phyloP scores from a whole-genome alignment of 1,140 invertebrate genomes.

The Oedothorax gibbosus region DNA sequence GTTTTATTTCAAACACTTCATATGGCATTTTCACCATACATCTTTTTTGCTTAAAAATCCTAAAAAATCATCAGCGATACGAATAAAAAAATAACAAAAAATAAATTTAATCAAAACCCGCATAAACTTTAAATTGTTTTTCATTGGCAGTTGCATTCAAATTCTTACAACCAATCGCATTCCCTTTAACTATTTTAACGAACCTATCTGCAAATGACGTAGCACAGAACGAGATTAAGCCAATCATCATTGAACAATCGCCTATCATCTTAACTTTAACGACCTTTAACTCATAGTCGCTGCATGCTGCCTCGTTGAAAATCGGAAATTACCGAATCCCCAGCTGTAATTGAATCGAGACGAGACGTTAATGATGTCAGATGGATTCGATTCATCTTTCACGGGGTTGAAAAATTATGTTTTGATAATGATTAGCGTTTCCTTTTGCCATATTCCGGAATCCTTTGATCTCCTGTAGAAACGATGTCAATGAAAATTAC shows the following conservation, averaged over 20 bases:
- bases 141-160: too few relatives aligned
- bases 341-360: conserved; percentile 38
- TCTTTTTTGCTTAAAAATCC: too few relatives aligned
- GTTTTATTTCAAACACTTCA: too few relatives aligned
- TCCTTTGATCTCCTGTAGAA: neutral
- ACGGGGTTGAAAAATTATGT: conserved; percentile 31
- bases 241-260: conserved; percentile 46
- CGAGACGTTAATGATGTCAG: conserved; percentile 52
- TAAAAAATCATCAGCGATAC: too few relatives aligned
- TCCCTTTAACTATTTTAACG: conserved; percentile 33
- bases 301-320: conserved; percentile 40
- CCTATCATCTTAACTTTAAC: conserved; percentile 52
- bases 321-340: conserved; percentile 33
- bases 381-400: conserved; percentile 43
- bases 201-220: conserved; percentile 38
- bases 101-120: too few relatives aligned
- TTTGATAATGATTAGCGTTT: conserved; percentile 41
- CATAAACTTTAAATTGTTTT: too few relatives aligned
- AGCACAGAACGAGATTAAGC: conserved; percentile 30
- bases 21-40: too few relatives aligned
- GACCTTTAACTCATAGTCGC: conserved; percentile 10
- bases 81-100: too few relatives aligned
- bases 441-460: neutral
- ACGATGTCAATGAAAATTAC: too few relatives aligned
- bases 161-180: too few relatives aligned